Evolutionary conservation across 2,113 vertebrate genomes (phyloP).

Genomic region (Carassius auratus): DNA sequence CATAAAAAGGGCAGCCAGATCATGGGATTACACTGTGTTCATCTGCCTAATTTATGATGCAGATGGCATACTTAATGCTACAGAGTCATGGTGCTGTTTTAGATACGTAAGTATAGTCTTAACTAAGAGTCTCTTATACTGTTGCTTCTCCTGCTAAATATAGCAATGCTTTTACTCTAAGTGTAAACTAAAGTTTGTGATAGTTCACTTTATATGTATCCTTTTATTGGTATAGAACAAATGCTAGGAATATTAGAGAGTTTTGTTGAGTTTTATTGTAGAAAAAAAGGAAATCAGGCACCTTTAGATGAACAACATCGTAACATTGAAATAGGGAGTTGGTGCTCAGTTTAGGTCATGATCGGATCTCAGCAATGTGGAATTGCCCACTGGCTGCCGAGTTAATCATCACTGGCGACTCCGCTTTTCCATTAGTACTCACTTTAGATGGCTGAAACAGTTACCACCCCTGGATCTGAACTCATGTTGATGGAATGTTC

Average conservation of each 20-base stretch:
- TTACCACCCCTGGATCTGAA: constrained; percentile 37
- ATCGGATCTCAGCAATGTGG: neutral
- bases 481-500: constrained; percentile 39
- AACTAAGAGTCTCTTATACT: neutral
- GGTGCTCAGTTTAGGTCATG: constrained; percentile 8
- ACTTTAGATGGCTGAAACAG: constrained; percentile 38
- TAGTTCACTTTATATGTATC: neutral
- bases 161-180: neutral
- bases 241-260: constrained; percentile 20
- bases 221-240: neutral
- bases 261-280: neutral
- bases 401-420: constrained; percentile 27
- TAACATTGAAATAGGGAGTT: neutral
- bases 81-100: neutral
- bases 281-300: neutral
- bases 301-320: neutral
- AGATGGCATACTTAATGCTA: neutral
- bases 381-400: constrained; percentile 2
- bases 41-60: constrained; percentile 19
- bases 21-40: constrained; percentile 59
- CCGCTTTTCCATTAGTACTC: constrained; percentile 25
- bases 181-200: neutral
- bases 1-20: constrained; percentile 50
- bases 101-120: neutral
- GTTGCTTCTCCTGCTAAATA: neutral